phyloP scores from a whole-genome alignment of 1,140 invertebrate species.

The Drosophila paulistorum region DNA sequence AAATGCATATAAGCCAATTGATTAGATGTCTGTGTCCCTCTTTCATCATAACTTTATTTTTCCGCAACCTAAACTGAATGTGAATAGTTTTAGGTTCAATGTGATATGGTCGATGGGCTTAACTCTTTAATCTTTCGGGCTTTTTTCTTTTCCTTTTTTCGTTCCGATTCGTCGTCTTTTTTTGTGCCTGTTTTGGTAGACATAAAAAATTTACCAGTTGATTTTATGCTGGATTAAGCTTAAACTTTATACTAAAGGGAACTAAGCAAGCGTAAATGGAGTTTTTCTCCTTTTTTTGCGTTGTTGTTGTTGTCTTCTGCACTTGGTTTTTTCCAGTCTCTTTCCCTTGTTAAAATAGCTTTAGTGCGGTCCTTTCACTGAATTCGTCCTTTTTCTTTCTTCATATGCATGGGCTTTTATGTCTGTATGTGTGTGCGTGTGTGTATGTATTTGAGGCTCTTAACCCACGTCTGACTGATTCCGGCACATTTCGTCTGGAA shows the following conservation, averaged over 20 bases:
- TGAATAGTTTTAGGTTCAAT: conserved; percentile 57
- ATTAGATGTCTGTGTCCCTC: conserved; percentile 49
- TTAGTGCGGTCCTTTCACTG: conserved; percentile 57
- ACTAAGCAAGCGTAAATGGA: conserved; percentile 82
- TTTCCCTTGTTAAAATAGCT: conserved; percentile 80
- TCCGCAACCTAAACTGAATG: conserved; percentile 51
- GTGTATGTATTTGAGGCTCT: conserved; percentile 44
- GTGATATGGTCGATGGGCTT: conserved; percentile 42
- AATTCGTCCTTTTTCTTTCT: conserved; percentile 17
- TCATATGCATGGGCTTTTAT: conserved; percentile 20
- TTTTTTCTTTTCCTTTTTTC: conserved; percentile 45
- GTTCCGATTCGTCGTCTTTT: not conserved
- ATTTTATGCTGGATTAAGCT: conserved; percentile 82
- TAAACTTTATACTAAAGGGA: conserved; percentile 81
- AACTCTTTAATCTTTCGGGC: conserved; percentile 71
- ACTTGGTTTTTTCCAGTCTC: conserved; percentile 59
- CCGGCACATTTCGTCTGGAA: conserved; percentile 54
- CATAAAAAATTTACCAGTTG: conserved; percentile 82
- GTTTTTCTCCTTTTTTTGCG: conserved; percentile 33
- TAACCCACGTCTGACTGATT: conserved; percentile 71
- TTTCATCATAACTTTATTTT: conserved; percentile 39
- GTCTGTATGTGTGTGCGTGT: conserved; percentile 31
- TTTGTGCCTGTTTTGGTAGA: conserved; percentile 22
- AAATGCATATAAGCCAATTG: conserved; percentile 66
- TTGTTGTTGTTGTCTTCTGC: conserved; percentile 27